A percentile compares a stretch with the other conserved stretches of the same genome.
phyloP scores from a whole-genome alignment of 1,140 invertebrate species.

The Pteromalus puparum region DNA sequence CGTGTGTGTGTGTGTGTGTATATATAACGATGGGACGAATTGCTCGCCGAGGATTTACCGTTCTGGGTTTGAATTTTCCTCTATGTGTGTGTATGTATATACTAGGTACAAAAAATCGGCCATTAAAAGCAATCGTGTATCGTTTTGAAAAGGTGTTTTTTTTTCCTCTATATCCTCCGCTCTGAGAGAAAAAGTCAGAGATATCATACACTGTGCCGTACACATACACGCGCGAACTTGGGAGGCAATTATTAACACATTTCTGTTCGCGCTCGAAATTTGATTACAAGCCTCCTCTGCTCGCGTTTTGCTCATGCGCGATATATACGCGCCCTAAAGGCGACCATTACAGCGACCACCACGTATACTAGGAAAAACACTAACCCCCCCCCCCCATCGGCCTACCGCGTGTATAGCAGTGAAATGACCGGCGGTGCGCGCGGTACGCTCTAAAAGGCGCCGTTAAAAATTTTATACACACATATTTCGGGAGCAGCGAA shows the following conservation, averaged over 20 bases:
- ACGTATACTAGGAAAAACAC: conserved; percentile 67
- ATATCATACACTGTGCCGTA: too few species aligned
- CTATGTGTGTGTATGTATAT: neutral
- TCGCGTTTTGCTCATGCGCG: neutral
- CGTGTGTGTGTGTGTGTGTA: too few species aligned
- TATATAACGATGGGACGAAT: neutral
- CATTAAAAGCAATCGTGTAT: neutral
- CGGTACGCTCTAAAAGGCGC: conserved; percentile 58
- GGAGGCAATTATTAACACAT: conserved; percentile 13
- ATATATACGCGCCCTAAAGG: conserved; percentile 9
- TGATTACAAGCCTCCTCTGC: conserved; percentile 63
- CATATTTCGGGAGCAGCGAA: conserved; percentile 17
- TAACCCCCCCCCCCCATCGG: conserved; percentile 56
- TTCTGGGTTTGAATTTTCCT: neutral
- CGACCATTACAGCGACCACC: neutral
- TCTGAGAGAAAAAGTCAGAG: neutral
- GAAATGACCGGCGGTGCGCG: conserved; percentile 59
- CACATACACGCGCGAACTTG: neutral
- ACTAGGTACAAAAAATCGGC: neutral
- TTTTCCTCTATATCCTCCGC: too few species aligned
- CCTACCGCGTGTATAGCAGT: neutral
- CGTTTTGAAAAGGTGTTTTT: too few species aligned
- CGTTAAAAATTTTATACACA: conserved; percentile 67
- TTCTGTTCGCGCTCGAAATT: conserved; percentile 55
- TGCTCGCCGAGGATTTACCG: conserved; percentile 16